Base-by-base conservation (phyloP, 2,113 vertebrate genomes). In the Rhegmatorhina hoffmannsi region DNA sequence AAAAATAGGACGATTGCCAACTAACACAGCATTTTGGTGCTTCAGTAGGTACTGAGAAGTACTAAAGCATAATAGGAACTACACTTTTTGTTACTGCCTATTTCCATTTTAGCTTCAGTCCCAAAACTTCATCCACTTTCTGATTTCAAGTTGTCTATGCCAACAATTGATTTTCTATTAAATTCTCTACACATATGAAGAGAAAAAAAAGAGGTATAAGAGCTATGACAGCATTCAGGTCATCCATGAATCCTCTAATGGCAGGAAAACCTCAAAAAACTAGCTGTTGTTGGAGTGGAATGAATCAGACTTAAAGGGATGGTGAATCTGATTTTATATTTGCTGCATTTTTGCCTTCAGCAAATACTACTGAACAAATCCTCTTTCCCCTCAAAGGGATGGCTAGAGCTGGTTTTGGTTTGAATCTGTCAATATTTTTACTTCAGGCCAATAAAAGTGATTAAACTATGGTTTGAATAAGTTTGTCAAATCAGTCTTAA, bases 401-500 rank as follows among this genome's bases (percentile, higher is more conserved):
- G n/a, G 40, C 60, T 92, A 67, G 59, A 93, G 56, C 18, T 88
- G 68, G 28, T 70, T 91, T 94, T 83, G 47, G 49, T 94, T 92
- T 93, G 75, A 93, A 67, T 84, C 63, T 92, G 82, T 96, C 92
- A 93, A 59, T 88, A 92, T 94, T 90, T 93, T 89, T 93, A 90
- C 52, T 90, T 97, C 93, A 93, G 86, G 97, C 93, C 95, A 90
- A 96, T 87, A 96, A 95, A 95, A 95, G 74, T 91, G 66, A 97
- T 95, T 94, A 96, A 92, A 82, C 49, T 60, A 31, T 55, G 79
- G 79, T 92, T 86, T 92, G 59, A 84, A 82, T 18, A 80, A 84
- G 63, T 92, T 95, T 94, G 70, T 86, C 92, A 95, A 96, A 95
- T 92, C 66, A 83, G 63, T 96, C 92, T 94, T 90, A 89, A 92